Conservation (phyloP, 2,113 vertebrate species). For the Mandrillus leucophaeus region DNA sequence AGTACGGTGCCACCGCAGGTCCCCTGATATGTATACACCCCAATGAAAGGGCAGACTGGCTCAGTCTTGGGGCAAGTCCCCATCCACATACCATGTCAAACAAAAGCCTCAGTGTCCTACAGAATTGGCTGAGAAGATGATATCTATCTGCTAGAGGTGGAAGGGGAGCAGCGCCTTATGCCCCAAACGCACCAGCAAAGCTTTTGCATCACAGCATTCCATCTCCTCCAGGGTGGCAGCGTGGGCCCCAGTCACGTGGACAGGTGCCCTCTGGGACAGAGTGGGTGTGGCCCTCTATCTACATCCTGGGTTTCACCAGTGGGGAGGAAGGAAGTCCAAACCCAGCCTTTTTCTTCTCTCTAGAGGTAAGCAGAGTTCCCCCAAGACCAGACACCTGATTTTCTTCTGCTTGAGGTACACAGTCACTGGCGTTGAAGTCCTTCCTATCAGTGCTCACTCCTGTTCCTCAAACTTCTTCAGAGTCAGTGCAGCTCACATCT, state of each 20-base stretch:
- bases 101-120: background rate
- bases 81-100: background rate
- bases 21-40: constrained; percentile 26
- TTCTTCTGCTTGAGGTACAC: background rate
- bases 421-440: background rate
- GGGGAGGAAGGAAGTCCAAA: background rate
- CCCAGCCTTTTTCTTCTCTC: background rate
- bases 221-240: background rate
- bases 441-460: background rate
- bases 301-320: background rate
- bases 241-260: background rate
- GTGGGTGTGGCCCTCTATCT: background rate
- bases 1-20: background rate
- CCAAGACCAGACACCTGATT: background rate
- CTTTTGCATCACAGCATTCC: background rate
- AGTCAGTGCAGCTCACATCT: background rate
- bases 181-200: background rate
- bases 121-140: background rate
- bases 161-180: background rate
- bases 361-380: background rate
- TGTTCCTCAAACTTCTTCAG: background rate
- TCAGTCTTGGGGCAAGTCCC: background rate
- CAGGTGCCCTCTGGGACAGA: background rate
- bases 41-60: background rate
- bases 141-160: background rate